Conservation (phyloP, 2,888 invertebrate species). For the Drosophila trichaetosa region DNA sequence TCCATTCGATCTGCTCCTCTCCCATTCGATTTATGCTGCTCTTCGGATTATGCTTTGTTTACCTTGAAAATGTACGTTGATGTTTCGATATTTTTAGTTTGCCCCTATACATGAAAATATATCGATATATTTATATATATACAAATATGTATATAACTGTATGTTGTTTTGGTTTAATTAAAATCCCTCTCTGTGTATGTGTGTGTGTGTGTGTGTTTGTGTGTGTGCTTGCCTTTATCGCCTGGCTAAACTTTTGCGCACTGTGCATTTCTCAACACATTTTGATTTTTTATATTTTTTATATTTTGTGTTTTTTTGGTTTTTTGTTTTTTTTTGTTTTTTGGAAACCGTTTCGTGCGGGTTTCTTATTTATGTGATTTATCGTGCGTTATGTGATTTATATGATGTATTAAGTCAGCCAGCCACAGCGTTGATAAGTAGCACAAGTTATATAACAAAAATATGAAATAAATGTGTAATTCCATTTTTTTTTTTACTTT, state of each 20-base stretch:
- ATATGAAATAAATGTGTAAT: slow-evolving; percentile 1
- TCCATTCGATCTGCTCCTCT: slow-evolving; percentile 19
- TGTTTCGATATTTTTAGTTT: slow-evolving; percentile 64
- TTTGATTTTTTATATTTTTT: slow-evolving; percentile 36
- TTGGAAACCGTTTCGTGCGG: slow-evolving; percentile 4
- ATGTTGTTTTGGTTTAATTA: slow-evolving; percentile 69
- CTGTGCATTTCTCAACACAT: slow-evolving; percentile 60
- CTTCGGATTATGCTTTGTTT: slow-evolving; percentile 71
- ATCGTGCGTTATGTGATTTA: slow-evolving; percentile 38
- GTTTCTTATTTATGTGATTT: slow-evolving; percentile 30
- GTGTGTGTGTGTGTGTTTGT: slow-evolving; percentile 14
- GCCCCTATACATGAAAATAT: slow-evolving; percentile 30
- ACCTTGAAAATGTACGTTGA: slow-evolving; percentile 68
- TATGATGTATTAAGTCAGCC: slow-evolving; percentile 14
- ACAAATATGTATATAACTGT: slow-evolving; percentile 21
- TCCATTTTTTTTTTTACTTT: not conserved
- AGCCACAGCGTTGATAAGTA: not conserved
- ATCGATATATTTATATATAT: slow-evolving; percentile 19
- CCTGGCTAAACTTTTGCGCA: slow-evolving; percentile 51
- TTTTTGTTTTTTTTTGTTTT: slow-evolving; percentile 2
- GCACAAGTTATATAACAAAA: slow-evolving; percentile 10
- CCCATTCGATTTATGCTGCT: slow-evolving; percentile 51
- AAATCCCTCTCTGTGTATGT: slow-evolving; percentile 42
- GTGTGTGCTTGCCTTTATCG: slow-evolving; percentile 39
- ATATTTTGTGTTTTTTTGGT: slow-evolving; percentile 17